These are phyloP conservation scores for Oopsacas minuta DNA, from an alignment of 37 sponge, comb jelly and placozoan species.

Conservation along the genomic window DNA sequence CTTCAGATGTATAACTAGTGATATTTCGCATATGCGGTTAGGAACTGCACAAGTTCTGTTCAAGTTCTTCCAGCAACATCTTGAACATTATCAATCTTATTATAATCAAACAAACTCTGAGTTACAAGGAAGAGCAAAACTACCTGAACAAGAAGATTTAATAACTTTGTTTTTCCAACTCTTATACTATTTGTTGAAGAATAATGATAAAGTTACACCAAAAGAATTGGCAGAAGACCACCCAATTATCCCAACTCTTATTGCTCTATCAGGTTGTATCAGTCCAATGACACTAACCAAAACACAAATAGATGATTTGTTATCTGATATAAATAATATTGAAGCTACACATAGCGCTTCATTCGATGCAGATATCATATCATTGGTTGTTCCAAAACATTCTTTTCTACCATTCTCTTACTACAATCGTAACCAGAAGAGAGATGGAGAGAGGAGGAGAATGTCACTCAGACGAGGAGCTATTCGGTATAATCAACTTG, in stretches of 20 bases:
- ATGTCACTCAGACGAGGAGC: neutral
- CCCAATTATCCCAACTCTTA: neutral
- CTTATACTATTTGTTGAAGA: neutral
- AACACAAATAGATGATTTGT: neutral
- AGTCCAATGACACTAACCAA: neutral
- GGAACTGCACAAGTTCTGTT: neutral
- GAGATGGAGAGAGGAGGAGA: neutral
- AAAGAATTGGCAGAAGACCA: neutral
- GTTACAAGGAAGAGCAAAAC: neutral
- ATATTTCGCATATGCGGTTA: neutral
- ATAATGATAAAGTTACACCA: neutral
- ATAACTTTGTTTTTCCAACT: neutral
- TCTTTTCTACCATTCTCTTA: neutral
- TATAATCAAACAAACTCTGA: slow-evolving; percentile 13
- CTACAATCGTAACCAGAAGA: slow-evolving; percentile 10
- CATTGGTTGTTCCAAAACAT: neutral
- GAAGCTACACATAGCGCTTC: neutral
- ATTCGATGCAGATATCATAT: neutral
- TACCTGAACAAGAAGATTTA: neutral
- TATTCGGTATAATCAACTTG: neutral
- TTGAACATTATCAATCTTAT: neutral
- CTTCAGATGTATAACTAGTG: neutral
- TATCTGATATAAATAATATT: neutral
- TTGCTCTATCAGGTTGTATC: slow-evolving; percentile 2
- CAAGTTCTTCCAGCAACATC: neutral